These are phyloP conservation scores for Opisthocomus hoazin DNA, from an alignment of 2,113 vertebrate genomes.

Conservation along the genomic window DNA sequence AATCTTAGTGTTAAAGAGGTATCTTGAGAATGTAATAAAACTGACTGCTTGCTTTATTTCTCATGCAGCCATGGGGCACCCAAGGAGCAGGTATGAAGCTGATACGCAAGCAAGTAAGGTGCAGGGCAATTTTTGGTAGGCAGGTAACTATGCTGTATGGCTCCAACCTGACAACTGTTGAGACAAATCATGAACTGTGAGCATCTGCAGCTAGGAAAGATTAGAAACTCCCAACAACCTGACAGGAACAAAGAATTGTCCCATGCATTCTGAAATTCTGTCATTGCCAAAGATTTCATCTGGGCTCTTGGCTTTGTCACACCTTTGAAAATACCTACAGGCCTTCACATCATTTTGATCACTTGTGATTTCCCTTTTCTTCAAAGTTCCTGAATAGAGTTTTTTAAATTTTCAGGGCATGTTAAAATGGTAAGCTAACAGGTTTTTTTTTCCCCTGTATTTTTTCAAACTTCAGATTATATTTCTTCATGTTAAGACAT, in stretches of 20 bases:
- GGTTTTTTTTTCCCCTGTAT: not conserved
- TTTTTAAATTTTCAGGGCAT: not conserved
- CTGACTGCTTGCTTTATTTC: not conserved
- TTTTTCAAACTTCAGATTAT: not conserved
- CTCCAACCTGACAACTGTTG: not conserved
- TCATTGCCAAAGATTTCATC: not conserved
- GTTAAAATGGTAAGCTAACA: not conserved
- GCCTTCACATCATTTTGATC: conserved; percentile 11
- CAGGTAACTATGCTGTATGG: not conserved
- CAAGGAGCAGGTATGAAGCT: not conserved
- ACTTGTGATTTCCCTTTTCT: conserved; percentile 28
- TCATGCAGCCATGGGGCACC: not conserved
- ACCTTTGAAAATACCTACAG: conserved; percentile 5
- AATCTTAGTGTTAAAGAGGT: not conserved
- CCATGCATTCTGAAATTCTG: not conserved
- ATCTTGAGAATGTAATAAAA: not conserved
- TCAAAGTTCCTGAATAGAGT: not conserved
- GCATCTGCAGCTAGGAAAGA: not conserved
- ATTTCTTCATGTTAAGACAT: not conserved
- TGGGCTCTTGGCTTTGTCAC: not conserved
- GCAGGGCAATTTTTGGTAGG: not conserved
- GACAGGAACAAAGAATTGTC: not conserved
- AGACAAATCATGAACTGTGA: not conserved
- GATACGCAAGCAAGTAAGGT: not conserved
- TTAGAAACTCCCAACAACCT: not conserved